phyloP scores from a whole-genome alignment of 1,140 invertebrate genomes.

The Cydia fagiglandana region DNA sequence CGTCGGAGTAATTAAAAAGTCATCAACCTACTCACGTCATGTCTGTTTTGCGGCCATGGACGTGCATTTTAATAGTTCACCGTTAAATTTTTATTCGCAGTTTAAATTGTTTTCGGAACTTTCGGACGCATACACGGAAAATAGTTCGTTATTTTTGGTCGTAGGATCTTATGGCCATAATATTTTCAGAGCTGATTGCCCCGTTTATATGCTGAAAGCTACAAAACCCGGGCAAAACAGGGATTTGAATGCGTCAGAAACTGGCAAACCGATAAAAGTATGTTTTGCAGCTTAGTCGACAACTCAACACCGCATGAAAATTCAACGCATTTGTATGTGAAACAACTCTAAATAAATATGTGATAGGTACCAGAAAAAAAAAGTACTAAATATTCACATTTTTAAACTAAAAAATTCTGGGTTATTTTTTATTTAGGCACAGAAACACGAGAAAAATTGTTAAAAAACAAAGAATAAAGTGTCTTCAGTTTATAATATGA shows the following conservation, averaged over 20 bases:
- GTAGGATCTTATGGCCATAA: background rate
- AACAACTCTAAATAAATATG: no score
- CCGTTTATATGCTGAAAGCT: background rate
- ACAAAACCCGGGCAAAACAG: background rate
- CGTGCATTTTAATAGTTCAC: constrained; percentile 42
- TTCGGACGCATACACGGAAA: background rate
- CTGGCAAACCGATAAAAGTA: background rate
- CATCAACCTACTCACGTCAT: constrained; percentile 45
- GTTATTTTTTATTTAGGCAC: no score
- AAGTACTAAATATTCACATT: no score
- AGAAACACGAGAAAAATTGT: no score
- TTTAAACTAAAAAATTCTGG: no score
- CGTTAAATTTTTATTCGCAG: constrained; percentile 44
- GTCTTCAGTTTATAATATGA: no score
- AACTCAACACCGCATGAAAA: background rate
- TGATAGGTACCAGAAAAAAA: no score
- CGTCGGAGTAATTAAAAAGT: constrained; percentile 51
- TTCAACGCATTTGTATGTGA: no score
- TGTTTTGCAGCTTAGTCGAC: background rate
- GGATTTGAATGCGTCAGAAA: background rate
- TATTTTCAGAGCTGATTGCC: background rate
- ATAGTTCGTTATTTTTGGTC: background rate
- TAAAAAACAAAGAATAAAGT: no score
- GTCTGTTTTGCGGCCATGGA: constrained; percentile 40
- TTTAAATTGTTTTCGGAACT: constrained; percentile 15